phyloP scores from a whole-genome alignment of 2,888 invertebrate genomes.

The Clistopyga incitator region DNA sequence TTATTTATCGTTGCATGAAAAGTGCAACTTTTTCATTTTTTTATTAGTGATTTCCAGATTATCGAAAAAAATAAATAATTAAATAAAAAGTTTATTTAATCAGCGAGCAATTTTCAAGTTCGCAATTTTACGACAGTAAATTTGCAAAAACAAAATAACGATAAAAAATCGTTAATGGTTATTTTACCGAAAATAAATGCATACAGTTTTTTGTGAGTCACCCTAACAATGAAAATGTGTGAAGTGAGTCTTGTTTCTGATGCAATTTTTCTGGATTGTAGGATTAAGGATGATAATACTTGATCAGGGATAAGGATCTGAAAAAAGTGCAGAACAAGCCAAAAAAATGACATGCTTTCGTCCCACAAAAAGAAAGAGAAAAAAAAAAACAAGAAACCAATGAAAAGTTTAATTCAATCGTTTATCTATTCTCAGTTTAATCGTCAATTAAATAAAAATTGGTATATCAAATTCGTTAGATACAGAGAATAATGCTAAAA shows the following conservation, averaged over 20 bases:
- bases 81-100: no score
- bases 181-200: no score
- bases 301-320: neutral
- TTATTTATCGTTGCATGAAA: no score
- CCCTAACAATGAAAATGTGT: neutral
- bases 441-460: slow-evolving; percentile 76
- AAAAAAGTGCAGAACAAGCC: slow-evolving; percentile 5
- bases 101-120: no score
- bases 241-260: neutral
- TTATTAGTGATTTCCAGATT: no score
- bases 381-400: slow-evolving; percentile 42
- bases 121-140: no score
- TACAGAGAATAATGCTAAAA: slow-evolving; percentile 70
- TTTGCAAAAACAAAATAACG: no score
- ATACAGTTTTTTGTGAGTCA: no score
- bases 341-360: slow-evolving; percentile 2
- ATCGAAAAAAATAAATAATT: no score
- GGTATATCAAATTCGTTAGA: slow-evolving; percentile 67
- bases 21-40: no score
- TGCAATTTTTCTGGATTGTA: neutral
- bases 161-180: no score
- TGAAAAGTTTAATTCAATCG: slow-evolving; percentile 41
- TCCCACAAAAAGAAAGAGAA: slow-evolving; percentile 49
- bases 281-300: slow-evolving; percentile 1
- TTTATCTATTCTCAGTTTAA: slow-evolving; percentile 64